Percentiles rank a stretch among this genome's conserved stretches.
These are phyloP conservation scores for Anas flavirostris DNA, from an alignment of 2,797 vertebrate species.

Conservation along the genomic window DNA sequence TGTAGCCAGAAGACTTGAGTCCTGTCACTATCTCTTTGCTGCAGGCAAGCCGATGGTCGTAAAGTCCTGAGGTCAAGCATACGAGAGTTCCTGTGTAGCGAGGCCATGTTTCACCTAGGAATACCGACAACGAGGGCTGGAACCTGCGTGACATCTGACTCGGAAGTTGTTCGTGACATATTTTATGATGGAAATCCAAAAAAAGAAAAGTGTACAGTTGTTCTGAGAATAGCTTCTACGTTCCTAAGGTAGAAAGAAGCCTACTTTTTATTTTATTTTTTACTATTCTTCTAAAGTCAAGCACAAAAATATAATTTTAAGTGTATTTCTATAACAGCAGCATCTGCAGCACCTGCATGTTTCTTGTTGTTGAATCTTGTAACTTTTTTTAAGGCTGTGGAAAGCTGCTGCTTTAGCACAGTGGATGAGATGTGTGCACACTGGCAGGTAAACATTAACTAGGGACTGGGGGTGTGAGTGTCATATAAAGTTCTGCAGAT, in stretches of 20 bases:
- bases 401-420: not conserved
- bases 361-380: not conserved
- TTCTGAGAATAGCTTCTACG: slow-evolving; percentile 92
- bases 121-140: slow-evolving; percentile 93
- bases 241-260: slow-evolving; percentile 87
- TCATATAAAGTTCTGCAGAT: not conserved
- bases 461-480: not conserved
- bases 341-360: fast-evolving
- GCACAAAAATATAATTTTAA: not conserved
- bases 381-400: not conserved
- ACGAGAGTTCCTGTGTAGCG: slow-evolving; percentile 96
- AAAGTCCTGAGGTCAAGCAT: slow-evolving; percentile 97
- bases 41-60: slow-evolving; percentile 92
- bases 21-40: not conserved
- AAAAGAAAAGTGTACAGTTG: slow-evolving; percentile 89
- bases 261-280: not conserved
- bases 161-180: slow-evolving; percentile 86
- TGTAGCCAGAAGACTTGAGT: fast-evolving
- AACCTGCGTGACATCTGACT: slow-evolving; percentile 90
- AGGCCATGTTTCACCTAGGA: slow-evolving; percentile 92
- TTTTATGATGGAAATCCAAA: slow-evolving; percentile 90
- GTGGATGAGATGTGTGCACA: not conserved
- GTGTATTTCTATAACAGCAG: not conserved
- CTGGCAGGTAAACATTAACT: not conserved
- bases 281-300: not conserved